phyloP scores from a whole-genome alignment of 1,140 invertebrate genomes.

The Bilobella aurantiaca region DNA sequence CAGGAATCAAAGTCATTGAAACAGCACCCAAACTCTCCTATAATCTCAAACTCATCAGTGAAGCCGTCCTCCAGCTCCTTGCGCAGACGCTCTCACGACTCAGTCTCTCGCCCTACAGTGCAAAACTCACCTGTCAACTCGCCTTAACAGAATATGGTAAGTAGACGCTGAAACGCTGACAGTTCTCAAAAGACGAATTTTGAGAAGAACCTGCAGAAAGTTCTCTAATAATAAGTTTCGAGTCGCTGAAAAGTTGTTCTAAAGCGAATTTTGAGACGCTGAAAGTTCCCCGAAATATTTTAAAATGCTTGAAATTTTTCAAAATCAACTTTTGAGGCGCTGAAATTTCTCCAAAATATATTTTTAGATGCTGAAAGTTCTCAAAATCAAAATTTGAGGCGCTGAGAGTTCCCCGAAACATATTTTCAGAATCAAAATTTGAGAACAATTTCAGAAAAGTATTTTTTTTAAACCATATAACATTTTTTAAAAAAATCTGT shows the following conservation, averaged over 20 bases:
- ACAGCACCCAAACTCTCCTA: slow-evolving; percentile 49
- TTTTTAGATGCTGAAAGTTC: no score
- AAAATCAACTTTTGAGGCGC: no score
- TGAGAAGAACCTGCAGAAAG: no score
- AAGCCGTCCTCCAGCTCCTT: slow-evolving; percentile 49
- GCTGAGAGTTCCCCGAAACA: no score
- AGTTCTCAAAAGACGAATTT: no score
- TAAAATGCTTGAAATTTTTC: no score
- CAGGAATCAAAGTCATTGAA: slow-evolving; percentile 61
- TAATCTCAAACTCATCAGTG: slow-evolving; percentile 45
- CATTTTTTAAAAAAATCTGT: background rate
- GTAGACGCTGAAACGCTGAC: background rate
- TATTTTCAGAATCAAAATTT: no score
- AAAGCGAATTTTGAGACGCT: no score
- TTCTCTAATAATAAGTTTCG: background rate
- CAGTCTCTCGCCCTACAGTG: slow-evolving; percentile 37
- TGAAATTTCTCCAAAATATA: no score
- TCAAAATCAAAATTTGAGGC: background rate
- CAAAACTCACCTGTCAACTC: slow-evolving; percentile 55
- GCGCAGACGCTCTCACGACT: slow-evolving; percentile 32
- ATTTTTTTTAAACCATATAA: no score
- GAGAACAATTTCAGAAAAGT: no score
- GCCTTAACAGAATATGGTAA: slow-evolving; percentile 56
- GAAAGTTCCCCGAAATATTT: no score
- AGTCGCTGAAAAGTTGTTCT: background rate